Evolutionary conservation across 2,888 invertebrate genomes (phyloP).

Genomic region (Acleris laterana): DNA sequence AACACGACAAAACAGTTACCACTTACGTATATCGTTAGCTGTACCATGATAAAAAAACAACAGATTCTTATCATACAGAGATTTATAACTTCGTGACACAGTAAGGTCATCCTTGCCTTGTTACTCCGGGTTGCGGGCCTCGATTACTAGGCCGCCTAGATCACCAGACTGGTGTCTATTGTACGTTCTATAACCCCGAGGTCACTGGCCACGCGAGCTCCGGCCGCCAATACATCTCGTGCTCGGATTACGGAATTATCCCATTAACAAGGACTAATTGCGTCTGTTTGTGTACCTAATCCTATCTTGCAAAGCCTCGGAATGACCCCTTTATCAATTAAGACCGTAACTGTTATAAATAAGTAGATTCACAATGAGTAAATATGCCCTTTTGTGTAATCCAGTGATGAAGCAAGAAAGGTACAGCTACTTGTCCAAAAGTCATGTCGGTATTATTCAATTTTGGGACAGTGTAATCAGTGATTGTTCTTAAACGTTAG

Average conservation of each 20-base stretch:
- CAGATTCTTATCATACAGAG: not conserved
- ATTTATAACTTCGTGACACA: conserved; percentile 8
- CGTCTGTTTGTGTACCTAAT: conserved; percentile 13
- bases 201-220: not conserved
- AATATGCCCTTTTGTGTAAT: no score
- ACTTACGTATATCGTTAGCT: no score
- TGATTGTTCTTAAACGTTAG: no score
- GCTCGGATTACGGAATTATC: conserved; percentile 21
- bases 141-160: conserved; percentile 5
- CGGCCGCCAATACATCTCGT: conserved; percentile 14
- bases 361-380: no score
- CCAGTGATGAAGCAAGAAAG: no score
- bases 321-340: conserved; percentile 17
- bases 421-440: no score
- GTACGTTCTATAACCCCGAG: not conserved
- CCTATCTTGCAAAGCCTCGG: not conserved
- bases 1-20: no score
- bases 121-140: conserved; percentile 1
- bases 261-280: conserved; percentile 25
- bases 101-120: not conserved
- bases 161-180: not conserved
- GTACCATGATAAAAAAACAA: not conserved
- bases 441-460: no score
- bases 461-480: no score
- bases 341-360: not conserved